Base-by-base conservation (phyloP, 2,113 vertebrate species). In the Columbina picui region DNA sequence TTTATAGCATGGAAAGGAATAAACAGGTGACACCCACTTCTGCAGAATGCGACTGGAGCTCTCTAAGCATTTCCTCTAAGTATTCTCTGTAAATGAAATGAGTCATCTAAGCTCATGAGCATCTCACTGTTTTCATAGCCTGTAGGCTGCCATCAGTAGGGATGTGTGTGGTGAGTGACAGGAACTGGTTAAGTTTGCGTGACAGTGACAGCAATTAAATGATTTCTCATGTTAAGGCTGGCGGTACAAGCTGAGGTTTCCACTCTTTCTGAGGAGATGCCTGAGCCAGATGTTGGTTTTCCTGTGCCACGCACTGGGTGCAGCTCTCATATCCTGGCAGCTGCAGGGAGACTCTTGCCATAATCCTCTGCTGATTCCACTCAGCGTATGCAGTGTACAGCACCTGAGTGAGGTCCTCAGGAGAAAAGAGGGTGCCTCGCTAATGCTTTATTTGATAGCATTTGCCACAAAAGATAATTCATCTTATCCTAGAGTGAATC, bases 61-160 rank as follows among this genome's bases (percentile, higher is more conserved):
- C 85, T 95, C 50, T 84, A 92, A 95, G 38, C 39, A 74, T 63
- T 95, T 96, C 93, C 93, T 91, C 41, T 78, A 71, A 82, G 52
- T 86, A 27, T 92, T 95, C 95, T 95, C 41, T 75, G 84, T 87
- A 96, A 94, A 61, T 43, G 29, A 92, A 89, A 74, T 94, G 89
- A 94, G 77, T 96, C 95, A 97, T 83, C 93, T 39, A 36, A 55
- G 47, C 77, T 84, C 80, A 43, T 71, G 38, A 77, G 52, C 52
- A 50, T 9, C 2, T 2, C 38, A 4, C 7, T 36, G 45, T 70
- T 77, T 69, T 63, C 41, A 38, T 10, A 83, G 63, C 38, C 83
- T 55, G 60, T 53, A 68, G 55, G 38, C 63, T 78, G n/a, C 3
- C 34, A 32, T 43, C 55, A 34, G 60, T 7, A 49, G 77, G 60